These are phyloP conservation scores for Gephyroberyx darwinii DNA, from an alignment of 2,797 vertebrate species.

Conservation along the genomic window DNA sequence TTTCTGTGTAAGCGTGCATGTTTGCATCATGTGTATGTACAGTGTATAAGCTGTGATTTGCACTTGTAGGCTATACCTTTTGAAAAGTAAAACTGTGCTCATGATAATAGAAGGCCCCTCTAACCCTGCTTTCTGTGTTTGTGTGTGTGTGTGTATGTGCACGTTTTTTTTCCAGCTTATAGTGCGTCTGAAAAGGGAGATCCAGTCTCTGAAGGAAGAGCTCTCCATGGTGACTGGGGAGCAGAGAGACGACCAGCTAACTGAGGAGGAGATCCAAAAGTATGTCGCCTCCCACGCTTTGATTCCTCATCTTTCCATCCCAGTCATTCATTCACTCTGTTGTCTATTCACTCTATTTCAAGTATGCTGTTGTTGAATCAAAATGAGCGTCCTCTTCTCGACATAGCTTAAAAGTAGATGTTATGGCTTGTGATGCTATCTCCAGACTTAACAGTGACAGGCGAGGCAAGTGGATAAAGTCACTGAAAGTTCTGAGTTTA, in stretches of 20 bases:
- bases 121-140: conserved; percentile 22
- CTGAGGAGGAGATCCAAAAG: conserved; percentile 85
- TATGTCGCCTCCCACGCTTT: conserved; percentile 63
- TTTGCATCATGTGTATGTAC: not conserved
- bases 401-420: not conserved
- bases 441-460: not conserved
- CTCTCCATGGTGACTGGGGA: conserved; percentile 87
- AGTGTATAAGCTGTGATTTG: too few relatives aligned
- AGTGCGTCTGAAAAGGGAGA: conserved; percentile 85
- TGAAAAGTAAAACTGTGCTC: too few relatives aligned
- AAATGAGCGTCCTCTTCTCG: not conserved
- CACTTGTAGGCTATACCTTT: too few relatives aligned
- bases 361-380: not conserved
- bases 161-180: conserved; percentile 84
- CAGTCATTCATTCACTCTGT: not conserved
- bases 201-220: conserved; percentile 89
- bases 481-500: not conserved
- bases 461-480: conserved; percentile 17
- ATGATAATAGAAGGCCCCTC: not conserved
- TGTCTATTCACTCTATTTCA: not conserved
- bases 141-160: not conserved
- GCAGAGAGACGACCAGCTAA: conserved; percentile 83
- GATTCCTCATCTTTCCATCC: not conserved
- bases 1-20: not conserved
- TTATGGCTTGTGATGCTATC: not conserved